These are phyloP conservation scores for Amniataba percoides DNA, from an alignment of 2,797 vertebrate genomes.

Conservation along the genomic window DNA sequence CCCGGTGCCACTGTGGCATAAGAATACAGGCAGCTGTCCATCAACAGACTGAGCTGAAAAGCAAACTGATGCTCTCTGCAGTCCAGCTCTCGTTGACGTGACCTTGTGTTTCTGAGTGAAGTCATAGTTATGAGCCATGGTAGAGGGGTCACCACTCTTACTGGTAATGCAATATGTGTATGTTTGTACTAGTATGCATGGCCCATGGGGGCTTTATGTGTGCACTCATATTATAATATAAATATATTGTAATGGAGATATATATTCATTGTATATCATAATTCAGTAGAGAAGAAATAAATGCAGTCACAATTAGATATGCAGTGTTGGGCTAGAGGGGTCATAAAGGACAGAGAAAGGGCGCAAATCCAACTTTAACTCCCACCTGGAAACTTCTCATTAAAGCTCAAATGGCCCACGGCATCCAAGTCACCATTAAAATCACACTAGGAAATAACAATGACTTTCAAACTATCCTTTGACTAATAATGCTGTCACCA, in stretches of 20 bases:
- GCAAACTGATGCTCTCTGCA: slow-evolving; percentile 7
- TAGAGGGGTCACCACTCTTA: slow-evolving; percentile 1
- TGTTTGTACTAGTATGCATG: not conserved
- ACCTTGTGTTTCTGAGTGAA: slow-evolving; percentile 20
- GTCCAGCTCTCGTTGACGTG: slow-evolving; percentile 14
- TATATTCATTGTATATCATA: slow-evolving; percentile 1
- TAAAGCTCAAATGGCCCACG: slow-evolving; percentile 66
- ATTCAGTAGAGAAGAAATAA: slow-evolving; percentile 20
- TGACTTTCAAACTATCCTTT: slow-evolving; percentile 77
- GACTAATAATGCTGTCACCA: slow-evolving; percentile 74
- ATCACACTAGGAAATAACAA: slow-evolving; percentile 72
- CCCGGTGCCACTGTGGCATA: not conserved
- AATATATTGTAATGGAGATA: too few relatives aligned
- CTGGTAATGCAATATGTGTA: not conserved
- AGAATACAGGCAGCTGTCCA: slow-evolving; percentile 18
- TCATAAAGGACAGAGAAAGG: slow-evolving; percentile 63
- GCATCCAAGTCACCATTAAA: slow-evolving; percentile 68
- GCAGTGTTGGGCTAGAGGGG: slow-evolving; percentile 34
- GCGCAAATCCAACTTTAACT: slow-evolving; percentile 54
- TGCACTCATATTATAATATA: slow-evolving; percentile 5
- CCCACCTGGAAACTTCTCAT: slow-evolving; percentile 77
- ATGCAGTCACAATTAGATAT: slow-evolving; percentile 26
- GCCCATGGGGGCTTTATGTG: not conserved
- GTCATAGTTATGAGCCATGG: not conserved
- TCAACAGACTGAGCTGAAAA: slow-evolving; percentile 9